Conservation (phyloP, 2,888 invertebrate species). For the Scaptomyza polygonia region DNA sequence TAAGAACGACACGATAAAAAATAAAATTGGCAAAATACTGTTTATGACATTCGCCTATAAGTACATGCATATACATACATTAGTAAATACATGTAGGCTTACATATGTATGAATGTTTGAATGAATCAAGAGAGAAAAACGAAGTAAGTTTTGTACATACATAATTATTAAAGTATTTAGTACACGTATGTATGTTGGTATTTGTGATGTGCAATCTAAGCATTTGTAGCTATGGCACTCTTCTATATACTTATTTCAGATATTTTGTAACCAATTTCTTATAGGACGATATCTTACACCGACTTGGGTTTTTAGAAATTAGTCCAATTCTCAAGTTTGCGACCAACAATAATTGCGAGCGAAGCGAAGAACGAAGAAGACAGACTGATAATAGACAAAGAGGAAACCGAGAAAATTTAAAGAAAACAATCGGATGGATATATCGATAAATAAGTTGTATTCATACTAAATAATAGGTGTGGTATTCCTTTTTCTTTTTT, state of each 20-base stretch:
- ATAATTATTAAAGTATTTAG: constrained; percentile 41
- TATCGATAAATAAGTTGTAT: constrained; percentile 32
- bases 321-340: constrained; percentile 37
- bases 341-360: constrained; percentile 50
- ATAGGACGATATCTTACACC: constrained; percentile 22
- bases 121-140: constrained; percentile 47
- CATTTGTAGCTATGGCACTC: constrained; percentile 17
- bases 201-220: constrained; percentile 21
- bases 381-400: constrained; percentile 50
- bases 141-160: constrained; percentile 43
- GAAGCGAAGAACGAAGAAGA: constrained; percentile 52
- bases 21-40: constrained; percentile 43
- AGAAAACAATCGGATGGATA: constrained; percentile 34
- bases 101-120: constrained; percentile 23
- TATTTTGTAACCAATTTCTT: constrained; percentile 11
- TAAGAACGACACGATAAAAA: constrained; percentile 25
- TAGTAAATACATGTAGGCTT: constrained; percentile 19
- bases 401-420: constrained; percentile 43
- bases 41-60: constrained; percentile 37
- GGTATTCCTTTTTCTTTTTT: no score
- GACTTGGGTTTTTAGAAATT: constrained; percentile 29
- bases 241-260: constrained; percentile 23
- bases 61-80: constrained; percentile 5
- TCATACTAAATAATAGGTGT: background rate
- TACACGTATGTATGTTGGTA: constrained; percentile 42